phyloP scores from a whole-genome alignment of 2,888 invertebrate genomes.

The Meliscaeva auricollis region DNA sequence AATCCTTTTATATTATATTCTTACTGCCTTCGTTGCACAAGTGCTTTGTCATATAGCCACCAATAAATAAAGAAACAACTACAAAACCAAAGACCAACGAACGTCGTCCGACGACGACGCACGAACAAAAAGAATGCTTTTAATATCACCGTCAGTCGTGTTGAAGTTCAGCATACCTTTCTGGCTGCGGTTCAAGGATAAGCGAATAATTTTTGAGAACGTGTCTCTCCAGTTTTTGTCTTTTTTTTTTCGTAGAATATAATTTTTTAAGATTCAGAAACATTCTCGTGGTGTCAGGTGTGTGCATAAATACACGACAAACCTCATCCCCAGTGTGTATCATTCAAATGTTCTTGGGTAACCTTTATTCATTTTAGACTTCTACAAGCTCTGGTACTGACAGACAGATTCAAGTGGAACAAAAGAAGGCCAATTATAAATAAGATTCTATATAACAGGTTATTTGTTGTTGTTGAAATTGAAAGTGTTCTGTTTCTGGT shows the following conservation, averaged over 20 bases:
- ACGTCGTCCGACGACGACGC: not conserved
- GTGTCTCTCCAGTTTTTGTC: conserved; percentile 16
- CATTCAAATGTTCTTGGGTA: conserved; percentile 15
- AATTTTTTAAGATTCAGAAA: conserved; percentile 31
- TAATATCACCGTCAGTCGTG: conserved; percentile 53
- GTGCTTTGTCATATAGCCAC: conserved; percentile 27
- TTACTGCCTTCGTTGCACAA: conserved; percentile 29
- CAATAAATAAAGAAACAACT: conserved; percentile 19
- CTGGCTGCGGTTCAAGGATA: conserved; percentile 67
- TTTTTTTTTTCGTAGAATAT: conserved; percentile 2
- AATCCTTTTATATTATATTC: conserved; percentile 46
- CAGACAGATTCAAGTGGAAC: conserved; percentile 11
- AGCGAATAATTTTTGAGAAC: conserved; percentile 56
- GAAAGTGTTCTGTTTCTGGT: conserved; percentile 17
- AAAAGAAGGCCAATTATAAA: conserved; percentile 19
- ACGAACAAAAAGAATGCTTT: conserved; percentile 20
- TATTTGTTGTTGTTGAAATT: conserved; percentile 4
- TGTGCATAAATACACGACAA: not conserved
- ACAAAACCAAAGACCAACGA: not conserved
- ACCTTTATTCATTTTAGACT: conserved; percentile 7
- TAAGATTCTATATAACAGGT: not conserved
- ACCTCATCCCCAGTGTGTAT: not conserved
- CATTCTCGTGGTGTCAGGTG: conserved; percentile 6
- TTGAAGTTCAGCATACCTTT: conserved; percentile 32
- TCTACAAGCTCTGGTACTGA: conserved; percentile 7